phyloP scores from a whole-genome alignment of 2,113 vertebrate species.

The Corvus moneduloides region DNA sequence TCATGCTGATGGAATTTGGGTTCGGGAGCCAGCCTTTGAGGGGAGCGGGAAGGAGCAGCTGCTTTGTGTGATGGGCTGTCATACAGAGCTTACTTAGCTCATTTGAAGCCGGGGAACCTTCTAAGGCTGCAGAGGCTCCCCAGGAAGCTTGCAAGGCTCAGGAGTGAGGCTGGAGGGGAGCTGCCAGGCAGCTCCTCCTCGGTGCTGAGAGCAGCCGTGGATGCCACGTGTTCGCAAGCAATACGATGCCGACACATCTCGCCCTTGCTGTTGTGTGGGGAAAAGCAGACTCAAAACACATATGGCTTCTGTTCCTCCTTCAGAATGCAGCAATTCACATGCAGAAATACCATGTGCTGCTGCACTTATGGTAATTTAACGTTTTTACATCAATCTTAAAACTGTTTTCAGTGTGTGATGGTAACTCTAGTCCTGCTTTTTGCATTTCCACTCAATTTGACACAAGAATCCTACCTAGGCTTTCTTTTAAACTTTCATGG shows the following conservation, averaged over 20 bases:
- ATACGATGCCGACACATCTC: not conserved
- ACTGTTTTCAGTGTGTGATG: not conserved
- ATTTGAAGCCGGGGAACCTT: not conserved
- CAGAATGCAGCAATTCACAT: not conserved
- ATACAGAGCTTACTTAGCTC: not conserved
- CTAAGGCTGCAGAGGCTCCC: constrained; percentile 13
- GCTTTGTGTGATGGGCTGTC: not conserved
- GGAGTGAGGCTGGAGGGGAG: not conserved
- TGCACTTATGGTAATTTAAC: not conserved
- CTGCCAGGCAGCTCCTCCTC: not conserved
- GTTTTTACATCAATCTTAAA: not conserved
- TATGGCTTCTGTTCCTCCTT: not conserved
- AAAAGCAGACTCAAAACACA: not conserved
- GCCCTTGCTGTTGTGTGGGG: not conserved
- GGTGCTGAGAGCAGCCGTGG: not conserved
- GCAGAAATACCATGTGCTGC: not conserved
- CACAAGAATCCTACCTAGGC: not conserved
- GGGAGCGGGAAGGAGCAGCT: constrained; percentile 21
- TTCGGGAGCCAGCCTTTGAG: not conserved
- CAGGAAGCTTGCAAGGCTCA: not conserved
- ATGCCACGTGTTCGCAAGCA: not conserved
- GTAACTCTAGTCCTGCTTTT: not conserved
- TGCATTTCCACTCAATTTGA: not conserved
- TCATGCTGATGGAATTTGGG: constrained; percentile 10
- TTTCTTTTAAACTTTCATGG: not conserved